Evolutionary conservation across 2,113 vertebrate genomes (phyloP).

Genomic region (Cinclus cinclus): DNA sequence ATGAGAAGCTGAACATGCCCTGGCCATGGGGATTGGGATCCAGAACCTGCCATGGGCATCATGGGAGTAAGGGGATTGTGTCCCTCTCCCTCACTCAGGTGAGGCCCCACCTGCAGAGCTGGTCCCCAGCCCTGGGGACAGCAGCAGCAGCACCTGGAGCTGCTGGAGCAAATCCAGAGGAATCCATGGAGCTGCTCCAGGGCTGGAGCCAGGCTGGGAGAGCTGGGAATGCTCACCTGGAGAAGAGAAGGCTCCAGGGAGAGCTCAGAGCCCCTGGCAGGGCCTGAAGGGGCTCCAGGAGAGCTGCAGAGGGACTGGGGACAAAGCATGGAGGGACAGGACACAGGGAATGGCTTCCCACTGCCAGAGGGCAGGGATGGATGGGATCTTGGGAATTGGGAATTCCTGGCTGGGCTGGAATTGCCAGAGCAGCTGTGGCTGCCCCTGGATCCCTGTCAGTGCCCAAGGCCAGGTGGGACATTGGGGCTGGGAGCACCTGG

Average conservation of each 20-base stretch:
- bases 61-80: not conserved
- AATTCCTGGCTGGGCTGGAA: not conserved
- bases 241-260: not conserved
- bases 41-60: accelerated
- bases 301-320: not conserved
- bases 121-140: not conserved
- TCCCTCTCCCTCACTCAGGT: not conserved
- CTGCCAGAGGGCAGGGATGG: not conserved
- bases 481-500: not conserved
- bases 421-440: not conserved
- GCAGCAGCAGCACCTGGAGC: not conserved
- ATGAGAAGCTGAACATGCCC: not conserved
- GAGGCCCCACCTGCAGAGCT: not conserved
- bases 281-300: not conserved
- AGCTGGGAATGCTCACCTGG: not conserved
- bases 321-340: not conserved
- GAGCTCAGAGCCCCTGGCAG: not conserved
- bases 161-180: not conserved
- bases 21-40: not conserved
- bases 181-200: not conserved
- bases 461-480: not conserved
- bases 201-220: not conserved
- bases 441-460: not conserved
- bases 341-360: not conserved
- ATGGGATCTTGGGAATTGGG: not conserved